phyloP scores from a whole-genome alignment of 1,140 invertebrate genomes.

The Drosophila ironensis region DNA sequence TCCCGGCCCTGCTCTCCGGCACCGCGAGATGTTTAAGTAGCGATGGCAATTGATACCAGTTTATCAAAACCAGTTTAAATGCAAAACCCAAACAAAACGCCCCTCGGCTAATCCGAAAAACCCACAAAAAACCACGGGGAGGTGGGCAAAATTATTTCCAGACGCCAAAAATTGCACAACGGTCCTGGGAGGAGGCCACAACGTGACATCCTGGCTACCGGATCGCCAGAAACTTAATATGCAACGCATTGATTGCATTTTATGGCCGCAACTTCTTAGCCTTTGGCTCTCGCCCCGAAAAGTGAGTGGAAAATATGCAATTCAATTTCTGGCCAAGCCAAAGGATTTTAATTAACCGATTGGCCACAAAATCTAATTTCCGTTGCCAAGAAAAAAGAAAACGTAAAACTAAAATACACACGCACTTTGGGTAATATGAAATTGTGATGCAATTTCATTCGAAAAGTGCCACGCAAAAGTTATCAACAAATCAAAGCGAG shows the following conservation, averaged over 20 bases:
- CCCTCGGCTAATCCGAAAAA: conserved; percentile 46
- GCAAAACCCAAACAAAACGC: conserved; percentile 40
- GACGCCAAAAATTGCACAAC: conserved; percentile 59
- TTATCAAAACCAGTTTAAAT: conserved; percentile 50
- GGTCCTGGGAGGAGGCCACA: conserved; percentile 37
- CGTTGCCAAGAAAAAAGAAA: conserved; percentile 32
- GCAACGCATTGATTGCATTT: conserved; percentile 55
- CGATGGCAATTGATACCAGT: conserved; percentile 58
- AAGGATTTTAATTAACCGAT: conserved; percentile 73
- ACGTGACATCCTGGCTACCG: conserved; percentile 68
- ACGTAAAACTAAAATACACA: conserved; percentile 4
- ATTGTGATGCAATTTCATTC: conserved; percentile 34
- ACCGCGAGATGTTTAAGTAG: conserved; percentile 15
- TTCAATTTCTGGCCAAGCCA: neutral
- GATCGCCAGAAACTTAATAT: conserved; percentile 56
- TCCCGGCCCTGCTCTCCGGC: conserved; percentile 12
- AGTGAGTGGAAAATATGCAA: conserved; percentile 50
- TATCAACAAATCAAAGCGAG: conserved; percentile 64
- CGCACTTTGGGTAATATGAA: conserved; percentile 5
- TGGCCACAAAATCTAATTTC: conserved; percentile 63
- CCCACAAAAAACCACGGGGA: conserved; percentile 11
- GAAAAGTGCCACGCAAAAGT: conserved; percentile 61
- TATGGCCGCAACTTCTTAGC: conserved; percentile 46
- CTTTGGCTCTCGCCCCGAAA: conserved; percentile 32
- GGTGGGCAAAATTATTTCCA: neutral